Evolutionary conservation across 2,888 invertebrate genomes (phyloP).

Genomic region (Dicyrtomina minuta): DNA sequence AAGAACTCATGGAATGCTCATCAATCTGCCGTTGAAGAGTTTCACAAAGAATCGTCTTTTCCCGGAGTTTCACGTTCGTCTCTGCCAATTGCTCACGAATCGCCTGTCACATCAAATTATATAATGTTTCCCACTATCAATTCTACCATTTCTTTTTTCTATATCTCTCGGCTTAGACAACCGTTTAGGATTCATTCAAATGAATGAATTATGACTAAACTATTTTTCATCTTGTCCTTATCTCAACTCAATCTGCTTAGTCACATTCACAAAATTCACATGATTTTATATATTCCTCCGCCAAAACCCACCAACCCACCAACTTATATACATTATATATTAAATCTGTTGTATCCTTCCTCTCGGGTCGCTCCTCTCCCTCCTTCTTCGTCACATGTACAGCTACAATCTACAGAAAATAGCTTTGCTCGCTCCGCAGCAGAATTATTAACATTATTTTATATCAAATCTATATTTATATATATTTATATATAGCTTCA

Average conservation of each 20-base stretch:
- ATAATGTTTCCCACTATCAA: slow-evolving; percentile 22
- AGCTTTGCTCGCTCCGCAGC: no score
- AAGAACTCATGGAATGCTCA: slow-evolving; percentile 23
- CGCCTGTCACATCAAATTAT: slow-evolving; percentile 37
- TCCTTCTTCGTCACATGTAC: no score
- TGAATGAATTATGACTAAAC: slow-evolving; percentile 28
- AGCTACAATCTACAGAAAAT: no score
- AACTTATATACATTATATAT: not conserved
- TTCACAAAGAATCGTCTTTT: slow-evolving; percentile 34
- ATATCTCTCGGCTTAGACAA: not conserved
- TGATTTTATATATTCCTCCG: no score
- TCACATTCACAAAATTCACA: no score
- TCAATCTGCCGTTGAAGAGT: slow-evolving; percentile 34
- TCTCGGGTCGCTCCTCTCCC: no score
- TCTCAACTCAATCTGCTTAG: not conserved
- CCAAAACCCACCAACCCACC: no score
- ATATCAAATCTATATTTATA: no score
- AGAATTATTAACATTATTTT: no score
- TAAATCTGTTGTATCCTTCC: no score
- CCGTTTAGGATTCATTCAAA: slow-evolving; percentile 18
- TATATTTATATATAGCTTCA: no score
- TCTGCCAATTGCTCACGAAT: slow-evolving; percentile 39
- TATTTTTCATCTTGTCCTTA: slow-evolving; percentile 25
- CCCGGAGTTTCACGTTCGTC: slow-evolving; percentile 30
- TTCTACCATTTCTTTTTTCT: slow-evolving; percentile 1